These are phyloP conservation scores for Blastomussa wellsi DNA, from an alignment of 92 coral and sea anemone species.

Conservation along the genomic window DNA sequence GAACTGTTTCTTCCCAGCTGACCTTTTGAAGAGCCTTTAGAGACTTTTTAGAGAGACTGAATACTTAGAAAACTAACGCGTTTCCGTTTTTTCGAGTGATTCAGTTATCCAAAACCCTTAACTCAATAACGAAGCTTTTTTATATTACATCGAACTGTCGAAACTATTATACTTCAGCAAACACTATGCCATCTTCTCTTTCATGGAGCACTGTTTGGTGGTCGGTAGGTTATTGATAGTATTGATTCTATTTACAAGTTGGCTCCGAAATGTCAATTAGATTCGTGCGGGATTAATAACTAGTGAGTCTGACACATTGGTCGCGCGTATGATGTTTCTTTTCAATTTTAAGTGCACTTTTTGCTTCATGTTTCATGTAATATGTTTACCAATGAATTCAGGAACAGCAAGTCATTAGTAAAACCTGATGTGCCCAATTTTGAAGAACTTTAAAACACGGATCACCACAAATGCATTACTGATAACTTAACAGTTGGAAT, in stretches of 20 bases:
- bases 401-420: background rate
- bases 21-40: background rate
- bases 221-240: background rate
- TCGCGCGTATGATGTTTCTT: background rate
- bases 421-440: background rate
- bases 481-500: background rate
- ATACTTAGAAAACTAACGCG: background rate
- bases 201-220: background rate
- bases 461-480: background rate
- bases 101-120: slow-evolving; percentile 19
- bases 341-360: background rate
- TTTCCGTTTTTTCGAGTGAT: slow-evolving; percentile 45
- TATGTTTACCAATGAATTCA: background rate
- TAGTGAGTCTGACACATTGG: background rate
- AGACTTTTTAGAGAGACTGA: background rate
- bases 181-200: background rate
- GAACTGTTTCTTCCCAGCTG: background rate
- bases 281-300: background rate
- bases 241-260: background rate
- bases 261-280: background rate
- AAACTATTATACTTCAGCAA: slow-evolving; percentile 5
- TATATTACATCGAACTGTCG: slow-evolving; percentile 1
- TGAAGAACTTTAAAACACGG: background rate
- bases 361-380: background rate
- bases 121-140: slow-evolving; percentile 9